Base-by-base conservation (phyloP, 2,888 invertebrate genomes). In the Platypus cylindrus region DNA sequence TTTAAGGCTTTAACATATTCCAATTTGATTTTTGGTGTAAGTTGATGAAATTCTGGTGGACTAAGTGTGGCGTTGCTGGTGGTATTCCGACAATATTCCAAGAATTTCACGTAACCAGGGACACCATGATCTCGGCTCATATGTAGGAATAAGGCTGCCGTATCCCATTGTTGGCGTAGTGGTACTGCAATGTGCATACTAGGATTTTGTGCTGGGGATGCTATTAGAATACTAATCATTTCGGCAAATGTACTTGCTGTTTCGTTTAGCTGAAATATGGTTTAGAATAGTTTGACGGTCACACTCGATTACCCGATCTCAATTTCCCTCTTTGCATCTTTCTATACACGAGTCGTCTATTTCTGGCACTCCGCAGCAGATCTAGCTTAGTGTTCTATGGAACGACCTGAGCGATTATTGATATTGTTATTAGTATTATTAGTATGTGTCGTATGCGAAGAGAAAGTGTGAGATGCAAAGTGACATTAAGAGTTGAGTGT, bases 81-180 rank as follows among this genome's bases (percentile, higher is more conserved):
- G 8, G 40, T 33, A 46, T 70, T 68, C 17, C 65, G 58, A 49
- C 84, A 89, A 36, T 78, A 63, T 29, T 75, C 68, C 23, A 84
- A 51, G 34, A 76, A 79, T 12, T 75, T 64, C 0, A 74, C 58
- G 53, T 89, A 90, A 0, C 80, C 68, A 0, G 85, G 71, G 3
- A 87, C 65, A 0, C 87, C 89, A 48, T 89, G 87, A 57, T 89
- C 89, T 16, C 89, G 68, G 1, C 71, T 77, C 55, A 68, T 64
- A 46, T 77, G 76, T 13, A 76, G 58, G 13, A 73, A 65, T 23
- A 73, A 51, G 1, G 69, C 62, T 1, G 75, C 58, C 1, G 58
- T 59, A 39, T 63, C 48, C 63, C 63, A 62, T 34, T 59, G 61
- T 38, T 36, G 52, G 43, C 64, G 58, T 48, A 53, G 43, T 25